A percentile compares a stretch with the other conserved stretches of the same genome.
These are phyloP conservation scores for Pituophis catenifer DNA, from an alignment of 2,113 vertebrate species.

Conservation along the genomic window DNA sequence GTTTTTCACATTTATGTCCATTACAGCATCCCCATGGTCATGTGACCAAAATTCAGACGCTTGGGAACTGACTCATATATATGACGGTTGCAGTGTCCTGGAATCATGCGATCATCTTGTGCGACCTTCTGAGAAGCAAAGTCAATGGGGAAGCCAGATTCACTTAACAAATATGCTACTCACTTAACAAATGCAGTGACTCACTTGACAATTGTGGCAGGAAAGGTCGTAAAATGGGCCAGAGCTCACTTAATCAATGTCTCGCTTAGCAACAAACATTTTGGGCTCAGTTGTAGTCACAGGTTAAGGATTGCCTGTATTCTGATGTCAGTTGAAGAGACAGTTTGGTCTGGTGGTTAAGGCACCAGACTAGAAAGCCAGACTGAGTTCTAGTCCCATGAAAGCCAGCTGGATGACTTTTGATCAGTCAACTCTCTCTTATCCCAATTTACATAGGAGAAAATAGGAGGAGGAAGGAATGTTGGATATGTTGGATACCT, in stretches of 20 bases:
- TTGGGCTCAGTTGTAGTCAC: neutral
- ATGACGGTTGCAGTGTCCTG: neutral
- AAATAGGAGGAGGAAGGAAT: neutral
- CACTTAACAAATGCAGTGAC: neutral
- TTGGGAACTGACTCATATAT: neutral
- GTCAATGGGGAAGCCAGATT: neutral
- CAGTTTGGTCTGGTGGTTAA: neutral
- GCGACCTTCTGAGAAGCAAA: neutral
- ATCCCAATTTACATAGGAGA: neutral
- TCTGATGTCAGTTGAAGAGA: neutral
- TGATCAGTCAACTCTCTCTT: neutral
- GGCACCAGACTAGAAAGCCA: neutral
- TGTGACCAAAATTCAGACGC: neutral
- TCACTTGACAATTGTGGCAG: neutral
- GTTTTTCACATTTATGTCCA: neutral
- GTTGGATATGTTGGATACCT: neutral
- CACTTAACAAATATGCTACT: neutral
- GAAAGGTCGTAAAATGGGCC: neutral
- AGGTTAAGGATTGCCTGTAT: neutral
- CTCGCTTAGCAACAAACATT: neutral
- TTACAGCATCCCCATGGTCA: neutral
- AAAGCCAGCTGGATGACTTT: neutral
- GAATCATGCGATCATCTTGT: neutral
- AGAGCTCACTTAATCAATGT: neutral
- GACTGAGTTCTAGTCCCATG: neutral